Conservation (phyloP, 2,113 vertebrate genomes). For the Alectura lathami region DNA sequence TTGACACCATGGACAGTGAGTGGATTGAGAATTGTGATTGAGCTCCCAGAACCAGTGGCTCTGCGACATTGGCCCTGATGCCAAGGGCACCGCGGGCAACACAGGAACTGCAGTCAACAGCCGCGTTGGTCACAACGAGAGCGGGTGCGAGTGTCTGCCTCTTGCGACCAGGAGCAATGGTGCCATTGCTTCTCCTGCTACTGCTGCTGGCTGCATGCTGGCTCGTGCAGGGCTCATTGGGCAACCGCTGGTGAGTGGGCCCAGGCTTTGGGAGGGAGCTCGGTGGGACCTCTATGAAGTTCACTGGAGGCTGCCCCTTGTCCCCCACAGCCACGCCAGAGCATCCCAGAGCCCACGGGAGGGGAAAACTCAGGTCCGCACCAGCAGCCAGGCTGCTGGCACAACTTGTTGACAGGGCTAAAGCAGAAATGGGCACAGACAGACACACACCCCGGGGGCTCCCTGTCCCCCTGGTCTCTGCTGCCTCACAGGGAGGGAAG, state of each 20-base stretch:
- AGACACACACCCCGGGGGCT: no score
- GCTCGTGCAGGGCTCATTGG: background rate
- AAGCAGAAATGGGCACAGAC: background rate
- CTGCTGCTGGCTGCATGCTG: background rate
- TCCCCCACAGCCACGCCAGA: no score
- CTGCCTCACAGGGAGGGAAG: background rate
- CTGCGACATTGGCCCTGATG: background rate
- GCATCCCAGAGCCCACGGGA: rapidly evolving
- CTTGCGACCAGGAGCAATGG: background rate
- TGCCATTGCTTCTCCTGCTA: background rate
- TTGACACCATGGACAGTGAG: no score
- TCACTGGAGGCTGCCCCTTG: rapidly evolving
- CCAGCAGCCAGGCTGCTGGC: background rate
- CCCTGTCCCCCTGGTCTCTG: no score
- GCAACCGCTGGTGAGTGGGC: background rate
- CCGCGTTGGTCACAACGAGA: background rate
- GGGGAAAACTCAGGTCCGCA: background rate
- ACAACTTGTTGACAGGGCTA: rapidly evolving
- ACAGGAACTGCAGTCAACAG: rapidly evolving
- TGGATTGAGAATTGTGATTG: no score
- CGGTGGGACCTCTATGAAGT: background rate
- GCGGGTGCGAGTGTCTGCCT: background rate
- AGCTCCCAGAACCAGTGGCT: background rate
- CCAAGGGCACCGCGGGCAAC: background rate
- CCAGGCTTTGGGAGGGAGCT: background rate